Evolutionary conservation across 2,113 vertebrate species (phyloP).

Genomic region (Amia ocellicauda): DNA sequence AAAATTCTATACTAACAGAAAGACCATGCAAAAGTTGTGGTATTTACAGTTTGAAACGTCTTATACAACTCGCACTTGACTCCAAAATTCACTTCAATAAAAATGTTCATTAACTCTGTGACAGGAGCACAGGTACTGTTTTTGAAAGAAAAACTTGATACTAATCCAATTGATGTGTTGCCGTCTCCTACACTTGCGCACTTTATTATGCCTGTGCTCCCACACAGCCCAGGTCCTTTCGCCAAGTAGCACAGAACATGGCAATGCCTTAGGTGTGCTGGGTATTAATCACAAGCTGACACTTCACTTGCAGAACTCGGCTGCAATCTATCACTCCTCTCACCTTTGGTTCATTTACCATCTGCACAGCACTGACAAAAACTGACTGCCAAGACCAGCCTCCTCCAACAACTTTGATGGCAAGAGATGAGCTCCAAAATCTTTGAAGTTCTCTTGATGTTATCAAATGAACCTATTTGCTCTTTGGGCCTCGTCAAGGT

Average conservation of each 20-base stretch:
- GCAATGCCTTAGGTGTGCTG: conserved; percentile 45
- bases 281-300: conserved; percentile 46
- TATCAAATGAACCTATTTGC: too few species aligned
- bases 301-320: conserved; percentile 20
- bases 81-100: too few species aligned
- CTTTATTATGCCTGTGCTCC: conserved; percentile 27
- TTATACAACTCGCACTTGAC: too few species aligned
- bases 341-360: conserved; percentile 54
- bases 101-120: too few species aligned
- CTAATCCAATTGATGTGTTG: too few species aligned
- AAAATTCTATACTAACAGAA: too few species aligned
- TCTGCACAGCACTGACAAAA: conserved; percentile 48
- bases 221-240: conserved; percentile 42
- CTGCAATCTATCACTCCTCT: conserved; percentile 34
- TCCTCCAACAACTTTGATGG: conserved; percentile 22
- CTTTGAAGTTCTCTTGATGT: neutral
- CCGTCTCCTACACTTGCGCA: too few species aligned
- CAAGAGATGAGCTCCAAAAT: neutral
- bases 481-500: too few species aligned
- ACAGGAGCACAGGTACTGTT: too few species aligned
- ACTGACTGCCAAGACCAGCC: conserved; percentile 32
- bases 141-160: too few species aligned
- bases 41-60: too few species aligned
- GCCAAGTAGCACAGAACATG: conserved; percentile 50
- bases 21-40: too few species aligned